Conservation (phyloP, 2,797 vertebrate species). For the Pempheris klunzingeri region DNA sequence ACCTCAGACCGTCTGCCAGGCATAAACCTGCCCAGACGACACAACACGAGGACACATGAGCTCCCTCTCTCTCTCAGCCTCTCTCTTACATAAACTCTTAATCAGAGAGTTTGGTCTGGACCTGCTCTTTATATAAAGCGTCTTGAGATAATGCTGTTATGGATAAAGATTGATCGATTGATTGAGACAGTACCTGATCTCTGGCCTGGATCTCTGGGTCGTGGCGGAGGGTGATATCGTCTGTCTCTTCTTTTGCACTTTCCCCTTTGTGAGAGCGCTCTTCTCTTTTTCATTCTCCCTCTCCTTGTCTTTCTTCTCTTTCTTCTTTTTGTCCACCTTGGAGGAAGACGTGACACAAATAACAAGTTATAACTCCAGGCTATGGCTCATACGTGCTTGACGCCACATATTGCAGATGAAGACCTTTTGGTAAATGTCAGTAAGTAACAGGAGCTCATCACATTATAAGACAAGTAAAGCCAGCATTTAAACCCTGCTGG, state of each 20-base stretch:
- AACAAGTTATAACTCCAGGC: neutral
- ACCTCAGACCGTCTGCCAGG: conserved; percentile 58
- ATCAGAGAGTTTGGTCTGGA: too few species aligned
- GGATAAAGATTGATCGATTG: too few species aligned
- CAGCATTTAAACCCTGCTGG: too few species aligned
- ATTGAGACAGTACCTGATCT: conserved; percentile 80
- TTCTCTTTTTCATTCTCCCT: conserved; percentile 96
- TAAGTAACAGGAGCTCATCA: neutral
- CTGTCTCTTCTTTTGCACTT: conserved; percentile 90
- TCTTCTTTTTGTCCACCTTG: conserved; percentile 91
- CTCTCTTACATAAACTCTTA: neutral
- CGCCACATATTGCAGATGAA: neutral
- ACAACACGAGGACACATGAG: conserved; percentile 6
- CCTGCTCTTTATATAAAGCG: too few species aligned
- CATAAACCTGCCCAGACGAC: conserved; percentile 42
- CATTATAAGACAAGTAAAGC: neutral
- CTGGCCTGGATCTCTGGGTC: conserved; percentile 75
- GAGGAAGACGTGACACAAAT: conserved; percentile 19
- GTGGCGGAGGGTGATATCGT: conserved; percentile 52
- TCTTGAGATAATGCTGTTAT: too few species aligned
- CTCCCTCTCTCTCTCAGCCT: neutral
- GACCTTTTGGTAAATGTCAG: conserved; percentile 1
- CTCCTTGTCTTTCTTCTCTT: conserved; percentile 98
- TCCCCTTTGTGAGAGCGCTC: conserved; percentile 89
- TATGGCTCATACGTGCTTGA: neutral